Evolutionary conservation across 2,888 invertebrate genomes (phyloP).

Genomic region (Drosophila colorata): DNA sequence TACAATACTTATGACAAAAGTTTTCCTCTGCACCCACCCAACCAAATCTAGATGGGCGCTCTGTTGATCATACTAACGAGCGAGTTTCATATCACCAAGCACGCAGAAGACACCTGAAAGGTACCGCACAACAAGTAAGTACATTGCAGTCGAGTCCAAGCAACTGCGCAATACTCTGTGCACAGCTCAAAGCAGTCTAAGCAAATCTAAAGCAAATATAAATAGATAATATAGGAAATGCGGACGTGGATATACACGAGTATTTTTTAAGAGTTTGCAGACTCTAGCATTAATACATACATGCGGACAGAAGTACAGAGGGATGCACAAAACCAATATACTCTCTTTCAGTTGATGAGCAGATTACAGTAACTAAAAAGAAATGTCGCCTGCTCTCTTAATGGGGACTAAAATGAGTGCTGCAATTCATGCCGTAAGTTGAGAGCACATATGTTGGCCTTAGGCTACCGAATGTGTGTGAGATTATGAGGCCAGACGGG

Average conservation of each 20-base stretch:
- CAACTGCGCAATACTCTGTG: background rate
- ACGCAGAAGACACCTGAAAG: conserved; percentile 39
- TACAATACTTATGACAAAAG: conserved; percentile 39
- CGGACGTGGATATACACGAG: too few species aligned
- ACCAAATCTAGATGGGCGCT: background rate
- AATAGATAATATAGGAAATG: too few species aligned
- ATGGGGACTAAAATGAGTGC: conserved; percentile 32
- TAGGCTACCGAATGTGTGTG: conserved; percentile 41
- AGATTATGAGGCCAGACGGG: conserved; percentile 20
- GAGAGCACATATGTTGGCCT: conserved; percentile 44
- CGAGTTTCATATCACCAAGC: conserved; percentile 39
- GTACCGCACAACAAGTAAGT: conserved; percentile 48
- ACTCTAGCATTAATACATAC: too few species aligned
- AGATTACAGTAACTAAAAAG: conserved; percentile 2
- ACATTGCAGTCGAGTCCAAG: background rate
- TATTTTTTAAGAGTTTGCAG: too few species aligned
- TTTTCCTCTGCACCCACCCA: background rate
- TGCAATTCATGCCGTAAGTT: conserved; percentile 21
- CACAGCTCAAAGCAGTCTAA: too few species aligned
- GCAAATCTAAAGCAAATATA: too few species aligned
- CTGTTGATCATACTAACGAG: conserved; percentile 44
- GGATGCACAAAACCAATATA: background rate
- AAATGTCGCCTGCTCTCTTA: conserved; percentile 21
- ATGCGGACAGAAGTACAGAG: too few species aligned
- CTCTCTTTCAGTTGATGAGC: background rate